Conservation (phyloP, 2,888 invertebrate species). For the Clostera curtula region DNA sequence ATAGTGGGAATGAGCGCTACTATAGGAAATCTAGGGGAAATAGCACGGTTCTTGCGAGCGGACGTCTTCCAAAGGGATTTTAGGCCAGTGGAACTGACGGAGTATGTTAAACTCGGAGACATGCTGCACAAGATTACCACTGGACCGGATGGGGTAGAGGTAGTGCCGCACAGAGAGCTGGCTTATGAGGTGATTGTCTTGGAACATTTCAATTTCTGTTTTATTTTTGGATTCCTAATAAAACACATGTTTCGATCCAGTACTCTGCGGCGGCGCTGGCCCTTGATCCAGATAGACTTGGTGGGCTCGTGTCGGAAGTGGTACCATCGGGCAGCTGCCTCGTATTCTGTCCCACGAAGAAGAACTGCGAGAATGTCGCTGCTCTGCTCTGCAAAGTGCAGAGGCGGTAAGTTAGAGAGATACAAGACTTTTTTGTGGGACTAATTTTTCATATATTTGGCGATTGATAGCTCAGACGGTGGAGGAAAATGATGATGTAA, state of each 20-base stretch:
- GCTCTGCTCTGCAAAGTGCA: conserved; percentile 80
- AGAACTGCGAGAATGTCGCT: conserved; percentile 94
- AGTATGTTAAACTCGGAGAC: conserved; percentile 85
- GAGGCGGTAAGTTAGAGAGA: conserved; percentile 43
- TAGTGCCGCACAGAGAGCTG: conserved; percentile 41
- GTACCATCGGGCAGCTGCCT: conserved; percentile 87
- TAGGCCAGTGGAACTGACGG: conserved; percentile 89
- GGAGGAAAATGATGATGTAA: too few species aligned
- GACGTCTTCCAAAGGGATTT: conserved; percentile 89
- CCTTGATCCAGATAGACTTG: conserved; percentile 87
- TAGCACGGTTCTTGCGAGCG: conserved; percentile 87
- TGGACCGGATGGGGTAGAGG: conserved; percentile 32
- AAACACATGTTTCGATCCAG: conserved; percentile 39
- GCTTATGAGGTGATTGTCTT: conserved; percentile 41
- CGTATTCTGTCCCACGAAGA: conserved; percentile 94
- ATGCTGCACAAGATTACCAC: conserved; percentile 54
- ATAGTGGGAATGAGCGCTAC: conserved; percentile 99
- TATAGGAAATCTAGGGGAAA: conserved; percentile 90
- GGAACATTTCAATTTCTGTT: not conserved
- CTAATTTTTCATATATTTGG: too few species aligned
- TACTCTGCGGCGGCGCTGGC: conserved; percentile 74
- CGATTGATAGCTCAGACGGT: too few species aligned
- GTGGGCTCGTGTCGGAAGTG: conserved; percentile 87
- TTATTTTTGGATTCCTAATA: not conserved
- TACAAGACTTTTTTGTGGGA: too few species aligned